Evolutionary conservation across 2,888 invertebrate species (phyloP), one percentile per base, ranked within the genome.

Genomic region (Crioceris asparagi): DNA sequence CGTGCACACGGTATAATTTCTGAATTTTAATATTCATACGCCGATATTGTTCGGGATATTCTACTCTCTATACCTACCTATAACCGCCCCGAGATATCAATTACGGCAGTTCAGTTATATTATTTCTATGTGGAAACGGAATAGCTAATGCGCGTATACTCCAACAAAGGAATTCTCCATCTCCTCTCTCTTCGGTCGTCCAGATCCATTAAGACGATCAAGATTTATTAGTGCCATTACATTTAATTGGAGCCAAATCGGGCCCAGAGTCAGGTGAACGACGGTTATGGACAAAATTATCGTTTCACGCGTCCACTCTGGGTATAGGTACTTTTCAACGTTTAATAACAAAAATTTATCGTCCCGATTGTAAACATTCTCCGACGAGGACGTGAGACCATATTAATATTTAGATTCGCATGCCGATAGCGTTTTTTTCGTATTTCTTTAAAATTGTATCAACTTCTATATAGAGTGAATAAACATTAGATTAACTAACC

Each of bases 21-120:
- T 55, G 54, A 51, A 54, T 57, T 59, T 59, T 60, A 59, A 61
- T 61, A 61, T 60, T 62, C 60, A 59, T 60, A 59, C 57, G 56
- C 58, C 58, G 59, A 60, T 60, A 61, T 62, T 55, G 60, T 46
- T 57, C 55, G 56, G 60, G 62, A 64, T 64, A 62, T 59, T n/a
- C n/a, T n/a, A n/a, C n/a, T n/a, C n/a, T n/a, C n/a, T n/a, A n/a
- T n/a, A n/a, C n/a, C n/a, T n/a, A n/a, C n/a, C n/a, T n/a, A n/a
- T n/a, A 60, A 57, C 52, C 52, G 64, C 64, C 64, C 47, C 54
- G 53, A 62, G 64, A 62, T 61, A 62, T 62, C 63, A 64, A 64
- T 64, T 64, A 64, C 27, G 61, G 62, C 62, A 61, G 62, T 63
- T n/a, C 62, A 61, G 62, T 61, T 59, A 60, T 62, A n/a, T n/a